Percentiles rank a stretch among this genome's conserved stretches.
Evolutionary conservation across 1,140 invertebrate species (phyloP).

Genomic region (Caenorhabditis brenneri): DNA sequence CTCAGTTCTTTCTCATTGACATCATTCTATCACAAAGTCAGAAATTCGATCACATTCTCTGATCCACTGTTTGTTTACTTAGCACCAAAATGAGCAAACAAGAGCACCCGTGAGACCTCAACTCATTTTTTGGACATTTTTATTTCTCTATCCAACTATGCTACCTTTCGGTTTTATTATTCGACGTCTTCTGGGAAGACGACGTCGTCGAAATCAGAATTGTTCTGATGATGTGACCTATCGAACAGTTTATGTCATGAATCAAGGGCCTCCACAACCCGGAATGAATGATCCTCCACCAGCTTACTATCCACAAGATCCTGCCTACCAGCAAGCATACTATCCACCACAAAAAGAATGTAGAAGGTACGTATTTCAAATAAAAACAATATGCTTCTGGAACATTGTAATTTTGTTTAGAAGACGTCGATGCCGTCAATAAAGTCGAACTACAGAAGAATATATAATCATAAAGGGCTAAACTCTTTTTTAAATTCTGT

Average conservation of each 20-base stretch:
- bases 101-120: not conserved
- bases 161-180: not conserved
- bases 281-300: not conserved
- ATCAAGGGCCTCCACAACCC: not conserved
- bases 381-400: too few relatives aligned
- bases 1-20: not conserved
- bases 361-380: not conserved
- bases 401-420: not conserved
- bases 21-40: not conserved
- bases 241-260: not conserved
- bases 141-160: not conserved
- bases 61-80: slow-evolving; percentile 2
- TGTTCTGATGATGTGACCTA: not conserved
- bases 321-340: not conserved
- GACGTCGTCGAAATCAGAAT: slow-evolving; percentile 11
- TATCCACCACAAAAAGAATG: not conserved
- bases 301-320: not conserved
- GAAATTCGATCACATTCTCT: not conserved
- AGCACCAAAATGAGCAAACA: not conserved
- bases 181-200: not conserved
- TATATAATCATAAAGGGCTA: too few relatives aligned
- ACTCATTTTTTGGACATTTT: not conserved
- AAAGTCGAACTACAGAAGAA: not conserved
- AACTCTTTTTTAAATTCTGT: too few relatives aligned
- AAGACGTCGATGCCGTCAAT: not conserved